Percentiles rank a stretch among this genome's conserved stretches.
Conservation (phyloP, 2,888 invertebrate genomes). For the Hirtodrosophila confusa region DNA sequence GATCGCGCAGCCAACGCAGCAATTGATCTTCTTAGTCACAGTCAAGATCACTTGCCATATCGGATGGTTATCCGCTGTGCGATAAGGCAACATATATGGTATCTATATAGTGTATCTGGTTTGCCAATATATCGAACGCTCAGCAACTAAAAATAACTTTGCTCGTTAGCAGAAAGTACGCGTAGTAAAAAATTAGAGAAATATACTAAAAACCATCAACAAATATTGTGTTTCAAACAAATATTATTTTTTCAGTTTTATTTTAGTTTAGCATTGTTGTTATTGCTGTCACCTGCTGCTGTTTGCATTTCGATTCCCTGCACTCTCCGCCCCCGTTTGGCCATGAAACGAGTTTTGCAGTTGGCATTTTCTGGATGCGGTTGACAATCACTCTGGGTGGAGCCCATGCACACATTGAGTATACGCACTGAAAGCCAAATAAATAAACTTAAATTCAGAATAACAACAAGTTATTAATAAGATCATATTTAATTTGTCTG, state of each 20-base stretch:
- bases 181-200: slow-evolving; percentile 5
- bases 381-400: background rate
- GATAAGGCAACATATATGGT: background rate
- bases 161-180: slow-evolving; percentile 3
- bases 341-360: slow-evolving; percentile 8
- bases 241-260: slow-evolving; percentile 57
- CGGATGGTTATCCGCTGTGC: slow-evolving; percentile 2
- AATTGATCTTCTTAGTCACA: slow-evolving; percentile 29
- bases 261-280: slow-evolving; percentile 12
- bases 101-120: background rate
- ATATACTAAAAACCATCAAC: slow-evolving; percentile 17
- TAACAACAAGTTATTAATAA: too few relatives aligned
- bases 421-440: slow-evolving; percentile 13
- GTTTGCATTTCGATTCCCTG: slow-evolving; percentile 5
- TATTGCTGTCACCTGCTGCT: slow-evolving; percentile 30
- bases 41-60: slow-evolving; percentile 3
- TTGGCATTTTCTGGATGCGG: background rate
- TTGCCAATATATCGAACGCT: background rate
- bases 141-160: slow-evolving; percentile 16
- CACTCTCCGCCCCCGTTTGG: background rate
- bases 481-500: too few relatives aligned
- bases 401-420: slow-evolving; percentile 11
- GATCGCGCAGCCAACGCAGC: slow-evolving; percentile 1
- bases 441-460: background rate
- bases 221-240: slow-evolving; percentile 65